A percentile compares a stretch with the other conserved stretches of the same genome.
Evolutionary conservation across 1,140 invertebrate genomes (phyloP).

Genomic region (Cephus cinctus): DNA sequence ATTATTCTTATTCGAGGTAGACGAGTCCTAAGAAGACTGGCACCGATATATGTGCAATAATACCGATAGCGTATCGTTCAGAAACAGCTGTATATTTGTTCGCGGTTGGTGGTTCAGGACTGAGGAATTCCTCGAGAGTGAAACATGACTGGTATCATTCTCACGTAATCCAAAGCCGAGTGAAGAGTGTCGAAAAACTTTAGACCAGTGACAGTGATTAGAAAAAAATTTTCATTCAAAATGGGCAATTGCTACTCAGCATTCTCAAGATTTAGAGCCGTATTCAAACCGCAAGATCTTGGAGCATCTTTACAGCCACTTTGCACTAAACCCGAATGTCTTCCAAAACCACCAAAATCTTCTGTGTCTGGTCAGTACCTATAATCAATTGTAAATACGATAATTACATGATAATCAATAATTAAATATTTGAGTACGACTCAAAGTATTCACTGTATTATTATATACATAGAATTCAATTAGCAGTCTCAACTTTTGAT

Average conservation of each 20-base stretch:
- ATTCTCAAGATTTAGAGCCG: conserved; percentile 19
- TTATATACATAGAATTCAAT: background rate
- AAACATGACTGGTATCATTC: too few relatives aligned
- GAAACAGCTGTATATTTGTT: too few relatives aligned
- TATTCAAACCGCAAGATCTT: conserved; percentile 15
- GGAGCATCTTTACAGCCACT: conserved; percentile 17
- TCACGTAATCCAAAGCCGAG: too few relatives aligned
- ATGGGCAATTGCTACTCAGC: conserved; percentile 34
- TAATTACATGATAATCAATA: conserved; percentile 3
- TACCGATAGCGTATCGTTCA: too few relatives aligned
- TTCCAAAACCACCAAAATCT: conserved; percentile 22
- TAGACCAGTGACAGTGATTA: too few relatives aligned
- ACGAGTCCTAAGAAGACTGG: too few relatives aligned
- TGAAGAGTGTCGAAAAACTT: too few relatives aligned
- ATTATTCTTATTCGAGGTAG: too few relatives aligned
- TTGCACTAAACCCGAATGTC: conserved; percentile 24
- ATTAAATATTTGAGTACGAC: background rate
- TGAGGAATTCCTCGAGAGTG: too few relatives aligned
- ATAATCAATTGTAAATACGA: background rate
- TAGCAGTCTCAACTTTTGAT: background rate
- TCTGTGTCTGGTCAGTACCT: conserved; percentile 20
- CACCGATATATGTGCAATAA: too few relatives aligned
- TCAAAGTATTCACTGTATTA: background rate
- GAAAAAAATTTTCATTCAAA: conserved; percentile 9
- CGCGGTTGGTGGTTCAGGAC: too few relatives aligned